Conservation (phyloP, 2,797 vertebrate species). For the Lepilemur septentrionalis region DNA sequence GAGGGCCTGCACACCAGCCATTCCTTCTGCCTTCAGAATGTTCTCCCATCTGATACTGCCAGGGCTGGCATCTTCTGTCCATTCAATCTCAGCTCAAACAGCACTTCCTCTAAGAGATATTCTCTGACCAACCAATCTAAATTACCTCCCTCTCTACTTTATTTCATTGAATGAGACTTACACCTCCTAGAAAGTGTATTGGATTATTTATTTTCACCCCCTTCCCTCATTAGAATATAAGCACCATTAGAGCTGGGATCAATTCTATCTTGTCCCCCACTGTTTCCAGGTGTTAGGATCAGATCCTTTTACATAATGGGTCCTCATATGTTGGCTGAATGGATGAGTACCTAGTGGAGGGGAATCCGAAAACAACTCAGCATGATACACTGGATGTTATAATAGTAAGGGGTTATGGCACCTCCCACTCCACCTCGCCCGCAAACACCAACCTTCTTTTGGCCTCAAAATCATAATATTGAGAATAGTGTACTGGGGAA, state of each 20-base stretch:
- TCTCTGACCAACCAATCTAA: not conserved
- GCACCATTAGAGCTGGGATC: not conserved
- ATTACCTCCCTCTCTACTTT: not conserved
- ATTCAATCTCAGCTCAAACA: not conserved
- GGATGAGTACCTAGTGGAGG: not conserved
- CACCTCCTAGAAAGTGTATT: not conserved
- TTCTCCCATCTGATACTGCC: not conserved
- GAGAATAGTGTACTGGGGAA: not conserved
- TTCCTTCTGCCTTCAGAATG: not conserved
- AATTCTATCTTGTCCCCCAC: not conserved
- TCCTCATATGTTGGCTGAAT: not conserved
- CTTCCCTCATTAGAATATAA: not conserved
- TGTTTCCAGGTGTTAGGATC: not conserved
- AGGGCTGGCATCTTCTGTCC: not conserved
- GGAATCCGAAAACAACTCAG: not conserved
- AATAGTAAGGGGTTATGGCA: not conserved
- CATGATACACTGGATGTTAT: not conserved
- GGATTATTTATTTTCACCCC: not conserved
- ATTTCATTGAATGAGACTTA: not conserved
- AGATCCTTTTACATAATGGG: not conserved
- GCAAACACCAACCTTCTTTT: not conserved
- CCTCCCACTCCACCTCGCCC: not conserved
- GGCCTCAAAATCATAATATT: not conserved
- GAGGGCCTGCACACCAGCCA: too few relatives aligned
- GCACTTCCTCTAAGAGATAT: not conserved